Conservation (phyloP, 2,888 invertebrate species). For the Daptonema setosum region DNA sequence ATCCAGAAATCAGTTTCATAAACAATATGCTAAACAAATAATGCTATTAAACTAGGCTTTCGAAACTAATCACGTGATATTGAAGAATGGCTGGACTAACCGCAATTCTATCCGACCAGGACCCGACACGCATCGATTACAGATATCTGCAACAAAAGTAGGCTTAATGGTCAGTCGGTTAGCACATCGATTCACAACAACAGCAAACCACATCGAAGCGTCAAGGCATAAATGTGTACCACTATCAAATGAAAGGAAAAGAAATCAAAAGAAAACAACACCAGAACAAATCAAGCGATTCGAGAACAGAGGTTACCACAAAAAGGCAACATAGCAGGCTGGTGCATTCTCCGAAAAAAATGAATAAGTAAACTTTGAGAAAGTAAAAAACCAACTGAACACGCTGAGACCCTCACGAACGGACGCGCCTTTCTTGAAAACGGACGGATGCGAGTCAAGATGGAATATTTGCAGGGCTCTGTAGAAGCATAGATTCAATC, state of each 20-base stretch:
- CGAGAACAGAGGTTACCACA: too few relatives aligned
- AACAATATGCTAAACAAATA: too few relatives aligned
- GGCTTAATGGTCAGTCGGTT: not conserved
- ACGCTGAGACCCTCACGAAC: slow-evolving; percentile 50
- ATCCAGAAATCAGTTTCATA: too few relatives aligned
- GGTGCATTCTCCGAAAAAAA: too few relatives aligned
- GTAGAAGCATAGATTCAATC: slow-evolving; percentile 3
- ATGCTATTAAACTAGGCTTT: not conserved
- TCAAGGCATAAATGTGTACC: too few relatives aligned
- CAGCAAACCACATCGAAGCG: too few relatives aligned
- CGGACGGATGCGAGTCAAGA: slow-evolving; percentile 47
- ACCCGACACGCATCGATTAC: slow-evolving; percentile 48
- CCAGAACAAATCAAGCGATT: too few relatives aligned
- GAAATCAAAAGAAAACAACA: too few relatives aligned
- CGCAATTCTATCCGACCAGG: slow-evolving; percentile 44
- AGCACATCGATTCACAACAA: too few relatives aligned
- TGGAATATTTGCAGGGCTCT: slow-evolving; percentile 55
- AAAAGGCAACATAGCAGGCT: too few relatives aligned
- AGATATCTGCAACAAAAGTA: slow-evolving; percentile 31
- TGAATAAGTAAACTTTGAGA: not conserved
- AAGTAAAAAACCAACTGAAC: slow-evolving; percentile 4
- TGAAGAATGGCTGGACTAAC: slow-evolving; percentile 28
- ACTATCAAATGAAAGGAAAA: too few relatives aligned
- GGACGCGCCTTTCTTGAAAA: slow-evolving; percentile 42
- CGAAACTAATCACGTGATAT: not conserved